phyloP scores from a whole-genome alignment of 2,797 vertebrate genomes.

The Gila robusta region DNA sequence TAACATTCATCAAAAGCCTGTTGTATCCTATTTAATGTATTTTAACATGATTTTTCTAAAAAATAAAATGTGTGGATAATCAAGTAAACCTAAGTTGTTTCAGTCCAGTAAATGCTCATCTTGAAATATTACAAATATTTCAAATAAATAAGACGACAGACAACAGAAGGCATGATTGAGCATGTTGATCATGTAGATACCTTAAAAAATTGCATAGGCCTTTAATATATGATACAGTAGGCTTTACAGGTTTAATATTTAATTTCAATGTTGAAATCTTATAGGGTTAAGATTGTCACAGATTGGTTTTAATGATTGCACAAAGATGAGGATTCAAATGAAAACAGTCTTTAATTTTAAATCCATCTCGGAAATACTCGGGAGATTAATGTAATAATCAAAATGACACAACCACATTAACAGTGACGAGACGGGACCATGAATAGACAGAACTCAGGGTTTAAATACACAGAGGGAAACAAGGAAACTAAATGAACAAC shows the following conservation, averaged over 20 bases:
- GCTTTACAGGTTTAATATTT: too few relatives aligned
- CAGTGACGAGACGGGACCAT: background rate
- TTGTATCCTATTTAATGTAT: background rate
- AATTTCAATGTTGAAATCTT: too few relatives aligned
- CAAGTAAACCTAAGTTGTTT: background rate
- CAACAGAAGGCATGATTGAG: background rate
- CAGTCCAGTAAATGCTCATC: background rate
- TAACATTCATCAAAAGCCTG: background rate
- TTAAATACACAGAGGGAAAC: background rate
- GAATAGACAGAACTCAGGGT: background rate
- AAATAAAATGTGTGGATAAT: background rate
- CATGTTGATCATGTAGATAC: background rate
- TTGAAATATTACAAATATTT: background rate
- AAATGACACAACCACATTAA: background rate
- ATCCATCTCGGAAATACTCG: background rate
- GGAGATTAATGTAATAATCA: too few relatives aligned
- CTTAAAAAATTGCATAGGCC: background rate
- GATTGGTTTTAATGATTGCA: background rate
- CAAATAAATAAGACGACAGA: background rate
- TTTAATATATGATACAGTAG: background rate
- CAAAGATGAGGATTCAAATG: background rate
- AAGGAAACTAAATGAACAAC: too few relatives aligned
- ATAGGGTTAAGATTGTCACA: background rate
- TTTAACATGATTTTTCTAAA: background rate
- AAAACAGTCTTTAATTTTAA: background rate